Evolutionary conservation across 2,797 vertebrate species (phyloP).

Genomic region (Parauchenoglanis ngamensis): DNA sequence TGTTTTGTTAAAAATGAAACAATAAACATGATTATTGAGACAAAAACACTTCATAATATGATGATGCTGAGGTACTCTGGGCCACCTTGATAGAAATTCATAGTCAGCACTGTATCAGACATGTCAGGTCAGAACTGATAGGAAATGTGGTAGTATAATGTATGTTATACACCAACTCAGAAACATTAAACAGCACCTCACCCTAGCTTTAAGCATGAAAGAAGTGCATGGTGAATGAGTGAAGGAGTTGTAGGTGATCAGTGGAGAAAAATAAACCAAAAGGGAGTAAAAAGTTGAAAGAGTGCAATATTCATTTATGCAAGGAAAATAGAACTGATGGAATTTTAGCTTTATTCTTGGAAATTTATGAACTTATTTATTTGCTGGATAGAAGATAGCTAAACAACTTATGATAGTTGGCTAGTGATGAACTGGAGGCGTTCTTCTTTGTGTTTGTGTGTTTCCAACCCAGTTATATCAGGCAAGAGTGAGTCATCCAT

Average conservation of each 20-base stretch:
- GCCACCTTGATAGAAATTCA: background rate
- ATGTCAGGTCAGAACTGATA: background rate
- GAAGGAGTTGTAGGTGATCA: background rate
- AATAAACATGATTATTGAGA: background rate
- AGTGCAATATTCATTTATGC: background rate
- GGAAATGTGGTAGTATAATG: background rate
- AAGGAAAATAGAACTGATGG: background rate
- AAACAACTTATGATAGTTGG: background rate
- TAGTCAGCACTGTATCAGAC: background rate
- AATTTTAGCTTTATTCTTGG: background rate
- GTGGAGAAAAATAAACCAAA: background rate
- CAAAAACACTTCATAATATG: background rate
- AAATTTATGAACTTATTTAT: background rate
- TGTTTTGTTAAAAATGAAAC: background rate
- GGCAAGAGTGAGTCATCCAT: background rate
- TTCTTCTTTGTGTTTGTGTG: background rate
- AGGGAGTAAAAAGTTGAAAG: background rate
- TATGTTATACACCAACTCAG: background rate
- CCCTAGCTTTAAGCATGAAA: background rate
- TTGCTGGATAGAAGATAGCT: background rate
- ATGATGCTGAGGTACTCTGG: background rate
- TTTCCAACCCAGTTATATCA: background rate
- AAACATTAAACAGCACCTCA: background rate
- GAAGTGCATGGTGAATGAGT: background rate
- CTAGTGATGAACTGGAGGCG: background rate